These are phyloP conservation scores for Pollenia angustigena DNA, from an alignment of 2,888 invertebrate species.

Conservation along the genomic window DNA sequence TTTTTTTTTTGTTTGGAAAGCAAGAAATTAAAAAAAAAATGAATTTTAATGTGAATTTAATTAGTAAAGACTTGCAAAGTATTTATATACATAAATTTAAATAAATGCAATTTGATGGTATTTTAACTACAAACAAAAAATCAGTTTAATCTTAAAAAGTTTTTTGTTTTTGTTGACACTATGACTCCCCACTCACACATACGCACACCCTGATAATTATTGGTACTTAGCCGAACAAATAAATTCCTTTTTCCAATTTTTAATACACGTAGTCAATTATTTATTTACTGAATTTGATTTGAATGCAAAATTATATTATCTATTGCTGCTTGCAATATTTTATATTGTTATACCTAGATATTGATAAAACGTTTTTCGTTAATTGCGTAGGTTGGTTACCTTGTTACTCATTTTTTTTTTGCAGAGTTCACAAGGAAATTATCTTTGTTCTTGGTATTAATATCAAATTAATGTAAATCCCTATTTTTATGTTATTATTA, in stretches of 20 bases:
- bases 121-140: constrained; percentile 12
- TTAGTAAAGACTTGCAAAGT: constrained; percentile 27
- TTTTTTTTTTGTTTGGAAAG: neutral
- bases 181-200: constrained; percentile 26
- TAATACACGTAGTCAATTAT: constrained; percentile 55
- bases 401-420: constrained; percentile 55
- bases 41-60: constrained; percentile 29
- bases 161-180: constrained; percentile 46
- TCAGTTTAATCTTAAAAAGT: constrained; percentile 13
- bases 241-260: neutral
- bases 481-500: no score
- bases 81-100: constrained; percentile 17
- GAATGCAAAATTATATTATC: neutral
- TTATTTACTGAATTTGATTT: constrained; percentile 14
- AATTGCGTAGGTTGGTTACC: constrained; percentile 67
- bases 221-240: neutral
- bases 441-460: constrained; percentile 8
- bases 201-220: constrained; percentile 28
- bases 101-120: constrained; percentile 23
- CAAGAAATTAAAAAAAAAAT: constrained; percentile 8
- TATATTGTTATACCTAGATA: neutral
- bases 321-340: neutral
- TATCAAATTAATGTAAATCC: neutral
- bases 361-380: constrained; percentile 57
- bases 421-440: constrained; percentile 24